Evolutionary conservation across 2,888 invertebrate genomes (phyloP).

Genomic region (Limnephilus lunatus): DNA sequence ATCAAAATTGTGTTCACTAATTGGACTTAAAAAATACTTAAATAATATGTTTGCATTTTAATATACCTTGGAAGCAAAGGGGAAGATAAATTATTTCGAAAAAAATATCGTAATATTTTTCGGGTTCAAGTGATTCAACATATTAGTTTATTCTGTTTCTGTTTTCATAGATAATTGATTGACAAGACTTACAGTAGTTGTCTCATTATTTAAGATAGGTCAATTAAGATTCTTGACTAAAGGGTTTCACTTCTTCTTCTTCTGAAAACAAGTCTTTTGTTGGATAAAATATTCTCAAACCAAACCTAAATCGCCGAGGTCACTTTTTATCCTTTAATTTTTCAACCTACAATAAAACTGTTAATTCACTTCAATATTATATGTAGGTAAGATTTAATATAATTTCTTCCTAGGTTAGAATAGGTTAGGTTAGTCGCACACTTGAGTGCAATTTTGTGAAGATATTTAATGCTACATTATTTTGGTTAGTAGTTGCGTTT

Average conservation of each 20-base stretch:
- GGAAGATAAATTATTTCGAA: neutral
- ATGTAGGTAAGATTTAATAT: neutral
- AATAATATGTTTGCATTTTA: neutral
- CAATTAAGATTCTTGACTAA: neutral
- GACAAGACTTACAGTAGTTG: neutral
- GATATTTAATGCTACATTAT: neutral
- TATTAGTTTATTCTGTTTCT: neutral
- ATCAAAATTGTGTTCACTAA: neutral
- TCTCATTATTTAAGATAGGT: neutral
- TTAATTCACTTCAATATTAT: neutral
- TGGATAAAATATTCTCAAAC: neutral
- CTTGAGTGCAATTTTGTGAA: neutral
- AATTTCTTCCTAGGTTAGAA: conserved; percentile 6
- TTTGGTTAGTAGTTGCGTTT: neutral
- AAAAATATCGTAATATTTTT: neutral
- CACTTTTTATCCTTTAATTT: neutral
- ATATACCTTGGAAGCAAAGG: neutral
- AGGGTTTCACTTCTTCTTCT: neutral
- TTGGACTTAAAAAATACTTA: neutral
- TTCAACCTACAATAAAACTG: neutral
- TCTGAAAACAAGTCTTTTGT: neutral
- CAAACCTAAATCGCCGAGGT: neutral
- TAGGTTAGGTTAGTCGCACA: neutral
- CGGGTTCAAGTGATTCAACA: neutral
- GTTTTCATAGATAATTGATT: neutral